Evolutionary conservation across 1,140 invertebrate species (phyloP), one percentile per base, ranked within the genome.

Genomic region (Anastrepha ludens): DNA sequence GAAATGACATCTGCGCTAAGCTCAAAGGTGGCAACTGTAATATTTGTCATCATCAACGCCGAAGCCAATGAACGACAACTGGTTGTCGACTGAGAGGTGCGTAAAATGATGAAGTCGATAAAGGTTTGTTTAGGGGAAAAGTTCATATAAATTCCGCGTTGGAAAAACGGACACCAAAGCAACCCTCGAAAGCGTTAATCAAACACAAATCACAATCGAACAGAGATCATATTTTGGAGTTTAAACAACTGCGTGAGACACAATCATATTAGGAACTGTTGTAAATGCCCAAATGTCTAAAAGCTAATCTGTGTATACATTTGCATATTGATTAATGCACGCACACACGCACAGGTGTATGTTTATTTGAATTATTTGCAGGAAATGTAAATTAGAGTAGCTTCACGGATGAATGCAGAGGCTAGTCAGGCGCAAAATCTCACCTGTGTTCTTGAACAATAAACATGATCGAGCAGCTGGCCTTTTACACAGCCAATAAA

Each of bases 1-100:
- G 85, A 86, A 86, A 86, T 86, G 20, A 62, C 59, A 86, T 86
- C 59, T 86, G 85, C 85, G 62, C n/a, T 47, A 17, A n/a, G 55
- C 85, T 86, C 55, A 59, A 86, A 62, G 85, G 59, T 60, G 29
- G 59, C 39, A 41, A 86, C 11, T 86, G 74, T 55, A 17, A 17
- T 47, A 81, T 81, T 81, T 81, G 44, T 78, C 29, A 29, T 29
- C 29, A 29, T 29, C 47, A 15, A 44, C 70, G 50, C n/a, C 58
- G 81, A 58, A 2, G 3, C 2, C 11, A 81, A 0, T 39, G 67
- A 74, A 17, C 17, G 20, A 74, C 29, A 74, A 17, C 5, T 41
- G 29, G 67, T 7, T 55, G 17, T 47, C 44, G 64, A 39, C 64
- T 20, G 29, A 39, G 64, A 1, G 29, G 29, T 9, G 29, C 20